Conservation (phyloP, 30 jellyfish, hydroid and myxozoan species). For the Turritopsis dohrnii region DNA sequence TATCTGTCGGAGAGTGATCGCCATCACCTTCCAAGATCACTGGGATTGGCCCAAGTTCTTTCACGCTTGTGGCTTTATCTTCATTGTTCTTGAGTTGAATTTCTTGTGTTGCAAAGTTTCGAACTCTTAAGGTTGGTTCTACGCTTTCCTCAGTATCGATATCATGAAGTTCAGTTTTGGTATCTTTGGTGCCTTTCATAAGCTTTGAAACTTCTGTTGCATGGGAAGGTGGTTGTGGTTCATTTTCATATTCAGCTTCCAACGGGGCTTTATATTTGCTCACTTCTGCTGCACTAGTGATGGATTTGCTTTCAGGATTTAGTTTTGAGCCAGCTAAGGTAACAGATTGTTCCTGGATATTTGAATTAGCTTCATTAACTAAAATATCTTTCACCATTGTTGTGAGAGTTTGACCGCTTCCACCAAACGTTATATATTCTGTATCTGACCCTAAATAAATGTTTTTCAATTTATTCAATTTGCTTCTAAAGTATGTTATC, state of each 20-base stretch:
- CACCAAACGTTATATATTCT: slow-evolving; percentile 30
- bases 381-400: slow-evolving; percentile 9
- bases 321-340: background rate
- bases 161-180: background rate
- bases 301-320: background rate
- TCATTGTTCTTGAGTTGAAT: background rate
- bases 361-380: slow-evolving; percentile 5
- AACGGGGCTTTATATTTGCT: background rate
- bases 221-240: slow-evolving; percentile 5
- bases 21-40: background rate
- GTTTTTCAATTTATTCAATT: too few relatives aligned
- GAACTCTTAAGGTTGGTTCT: background rate
- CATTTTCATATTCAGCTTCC: slow-evolving; percentile 20
- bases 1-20: slow-evolving; percentile 6
- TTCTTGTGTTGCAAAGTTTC: background rate
- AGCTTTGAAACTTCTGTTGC: background rate
- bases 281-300: background rate
- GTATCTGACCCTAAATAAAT: too few relatives aligned
- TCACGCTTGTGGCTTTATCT: background rate
- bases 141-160: background rate
- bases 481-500: too few relatives aligned
- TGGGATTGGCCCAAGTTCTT: background rate
- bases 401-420: slow-evolving; percentile 24
- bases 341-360: background rate
- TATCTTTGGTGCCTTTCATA: background rate